phyloP scores from a whole-genome alignment of 2,888 invertebrate genomes.

The Nematopogon swammerdamellus region DNA sequence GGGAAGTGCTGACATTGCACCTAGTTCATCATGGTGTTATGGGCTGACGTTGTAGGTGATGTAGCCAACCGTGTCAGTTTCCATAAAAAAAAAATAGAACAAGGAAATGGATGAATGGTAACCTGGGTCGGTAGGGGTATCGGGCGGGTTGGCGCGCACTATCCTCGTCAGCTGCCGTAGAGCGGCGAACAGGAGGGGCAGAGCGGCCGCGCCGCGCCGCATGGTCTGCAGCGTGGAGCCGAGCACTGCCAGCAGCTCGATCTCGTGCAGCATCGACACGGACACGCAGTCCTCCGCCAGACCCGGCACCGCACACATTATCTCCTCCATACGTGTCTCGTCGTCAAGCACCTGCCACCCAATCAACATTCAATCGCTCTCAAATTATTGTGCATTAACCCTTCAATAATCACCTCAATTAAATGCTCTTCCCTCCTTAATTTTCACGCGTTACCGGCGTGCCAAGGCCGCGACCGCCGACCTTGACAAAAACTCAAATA shows the following conservation, averaged over 20 bases:
- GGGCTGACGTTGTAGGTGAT: too few species aligned
- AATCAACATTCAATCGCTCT: not conserved
- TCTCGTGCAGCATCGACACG: slow-evolving; percentile 72
- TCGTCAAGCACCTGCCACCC: slow-evolving; percentile 34
- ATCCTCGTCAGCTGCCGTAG: slow-evolving; percentile 60
- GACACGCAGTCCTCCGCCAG: slow-evolving; percentile 69
- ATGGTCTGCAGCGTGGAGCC: slow-evolving; percentile 64
- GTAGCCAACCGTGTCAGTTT: too few species aligned
- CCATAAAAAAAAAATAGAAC: not conserved
- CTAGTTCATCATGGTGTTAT: too few species aligned
- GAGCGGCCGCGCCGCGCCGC: slow-evolving; percentile 62
- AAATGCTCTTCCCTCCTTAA: too few species aligned
- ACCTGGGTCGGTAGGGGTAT: slow-evolving; percentile 11
- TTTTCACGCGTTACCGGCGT: too few species aligned
- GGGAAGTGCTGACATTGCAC: too few species aligned
- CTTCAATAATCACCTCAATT: too few species aligned
- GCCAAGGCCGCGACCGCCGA: too few species aligned
- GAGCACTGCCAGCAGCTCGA: slow-evolving; percentile 69
- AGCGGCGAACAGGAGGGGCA: slow-evolving; percentile 69
- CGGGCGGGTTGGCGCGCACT: slow-evolving; percentile 42
- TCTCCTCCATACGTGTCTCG: slow-evolving; percentile 58
- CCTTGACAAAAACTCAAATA: too few species aligned
- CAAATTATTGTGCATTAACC: too few species aligned
- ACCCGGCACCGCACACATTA: slow-evolving; percentile 67
- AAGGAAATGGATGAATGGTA: too few species aligned